Base-by-base conservation (phyloP, 2,113 vertebrate species). In the Cacatua alba region DNA sequence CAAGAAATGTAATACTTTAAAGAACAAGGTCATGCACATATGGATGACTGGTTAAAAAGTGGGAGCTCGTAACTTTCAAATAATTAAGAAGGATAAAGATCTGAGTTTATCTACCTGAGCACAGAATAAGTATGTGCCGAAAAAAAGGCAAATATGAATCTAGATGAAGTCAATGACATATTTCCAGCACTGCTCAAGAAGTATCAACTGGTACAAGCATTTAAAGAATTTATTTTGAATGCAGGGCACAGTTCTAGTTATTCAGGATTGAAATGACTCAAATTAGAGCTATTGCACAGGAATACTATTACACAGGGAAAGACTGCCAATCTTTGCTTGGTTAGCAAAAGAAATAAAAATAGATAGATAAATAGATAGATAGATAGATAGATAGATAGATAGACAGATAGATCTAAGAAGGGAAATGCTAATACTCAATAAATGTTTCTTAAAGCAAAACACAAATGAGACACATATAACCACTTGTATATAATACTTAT, bases 401-500 rank as follows among this genome's bases (percentile, higher is more conserved):
- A 28, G 53, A 55, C 8, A 55, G 29, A 31, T 12, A 57, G 12
- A 87, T 24, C 10, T n/a, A 26, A 69, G 12, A 87, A 52, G 5
- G 4, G 4, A 81, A 84, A 83, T 46, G 2, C 3, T 3, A 46
- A 13, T 9, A 26, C 3, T 64, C 13, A 41, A 2, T 52, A 71
- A 65, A 48, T 41, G 5, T 31, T 75, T 82, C 33, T 46, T 69
- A 29, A 35, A 41, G 13, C 39, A 21, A 71, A 82, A 55, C 9
- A 48, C 5, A 0, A 0, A 70, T 9, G 6, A 55, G 4, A 2
- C 41, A 17, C 14, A 48, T 49, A 18, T 63, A 29, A 63, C 43
- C 43, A 41, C 16, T 31, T 41, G 9, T 11, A 52, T 28, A 31
- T 23, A 79, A 37, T 37, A 37, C 37, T 37, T 37, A 37, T 37